Percentiles rank a stretch among this genome's conserved stretches.
Conservation (phyloP, 2,797 vertebrate species). For the Galago senegalensis region DNA sequence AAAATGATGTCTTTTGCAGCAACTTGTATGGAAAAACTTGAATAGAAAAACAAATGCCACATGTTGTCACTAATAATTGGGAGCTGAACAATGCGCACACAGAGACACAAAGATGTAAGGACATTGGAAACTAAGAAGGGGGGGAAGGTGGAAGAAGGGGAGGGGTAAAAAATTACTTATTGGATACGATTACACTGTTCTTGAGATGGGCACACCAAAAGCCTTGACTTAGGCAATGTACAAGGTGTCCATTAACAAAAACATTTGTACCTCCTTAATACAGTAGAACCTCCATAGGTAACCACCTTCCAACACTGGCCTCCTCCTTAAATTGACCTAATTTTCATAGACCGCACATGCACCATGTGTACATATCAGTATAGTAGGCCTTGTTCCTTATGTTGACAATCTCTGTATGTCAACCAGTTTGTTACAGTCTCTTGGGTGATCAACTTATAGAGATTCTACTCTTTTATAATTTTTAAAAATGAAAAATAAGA, state of each 20-base stretch:
- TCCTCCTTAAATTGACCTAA: too few relatives aligned
- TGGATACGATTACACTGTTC: neutral
- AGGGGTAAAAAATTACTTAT: neutral
- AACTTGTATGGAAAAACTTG: neutral
- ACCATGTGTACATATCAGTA: too few relatives aligned
- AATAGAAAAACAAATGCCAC: neutral
- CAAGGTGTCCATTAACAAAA: neutral
- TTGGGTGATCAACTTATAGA: too few relatives aligned
- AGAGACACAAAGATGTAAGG: neutral
- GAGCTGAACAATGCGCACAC: neutral
- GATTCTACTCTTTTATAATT: neutral
- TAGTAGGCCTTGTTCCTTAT: too few relatives aligned
- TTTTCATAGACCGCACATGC: too few relatives aligned
- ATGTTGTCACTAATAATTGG: neutral
- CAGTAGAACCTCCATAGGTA: too few relatives aligned
- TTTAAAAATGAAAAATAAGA: neutral
- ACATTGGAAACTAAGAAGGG: neutral
- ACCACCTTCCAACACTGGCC: too few relatives aligned
- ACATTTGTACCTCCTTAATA: neutral
- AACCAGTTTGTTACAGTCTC: too few relatives aligned
- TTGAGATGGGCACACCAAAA: neutral
- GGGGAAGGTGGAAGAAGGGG: neutral
- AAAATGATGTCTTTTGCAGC: neutral
- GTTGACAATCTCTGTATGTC: too few relatives aligned
- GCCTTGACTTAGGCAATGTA: neutral